Evolutionary conservation across 2,797 vertebrate genomes (phyloP).

Genomic region (Tenualosa ilisha): DNA sequence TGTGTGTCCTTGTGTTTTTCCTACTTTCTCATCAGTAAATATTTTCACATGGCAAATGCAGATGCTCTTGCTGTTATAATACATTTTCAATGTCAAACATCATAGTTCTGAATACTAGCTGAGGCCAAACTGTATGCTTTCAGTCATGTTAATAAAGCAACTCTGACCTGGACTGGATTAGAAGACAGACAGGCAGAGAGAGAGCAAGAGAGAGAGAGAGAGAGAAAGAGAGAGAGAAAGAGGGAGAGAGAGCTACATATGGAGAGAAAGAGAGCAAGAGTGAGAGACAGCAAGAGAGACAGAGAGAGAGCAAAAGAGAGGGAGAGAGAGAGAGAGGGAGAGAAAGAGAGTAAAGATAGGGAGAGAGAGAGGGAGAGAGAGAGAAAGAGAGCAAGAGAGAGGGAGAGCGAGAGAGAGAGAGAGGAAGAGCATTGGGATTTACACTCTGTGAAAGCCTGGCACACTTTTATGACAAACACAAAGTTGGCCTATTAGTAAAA

Average conservation of each 20-base stretch:
- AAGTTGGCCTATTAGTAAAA: conserved; percentile 48
- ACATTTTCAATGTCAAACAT: neutral
- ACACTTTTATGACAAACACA: conserved; percentile 19
- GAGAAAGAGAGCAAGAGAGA: neutral
- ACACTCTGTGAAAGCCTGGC: neutral
- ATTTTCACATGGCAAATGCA: neutral
- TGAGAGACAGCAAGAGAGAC: neutral
- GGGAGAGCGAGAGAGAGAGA: neutral
- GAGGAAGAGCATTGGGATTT: neutral
- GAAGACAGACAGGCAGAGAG: neutral
- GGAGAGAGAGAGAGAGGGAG: neutral
- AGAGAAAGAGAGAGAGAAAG: too few species aligned
- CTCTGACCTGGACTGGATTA: neutral
- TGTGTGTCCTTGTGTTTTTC: too few species aligned
- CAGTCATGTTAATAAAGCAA: conserved; percentile 5
- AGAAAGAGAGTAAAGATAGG: neutral
- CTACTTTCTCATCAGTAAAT: neutral
- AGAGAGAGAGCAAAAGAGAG: neutral
- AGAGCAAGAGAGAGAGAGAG: neutral
- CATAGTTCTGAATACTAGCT: neutral
- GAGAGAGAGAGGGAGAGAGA: neutral
- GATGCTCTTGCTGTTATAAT: neutral
- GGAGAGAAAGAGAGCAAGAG: too few species aligned
- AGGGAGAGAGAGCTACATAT: neutral
- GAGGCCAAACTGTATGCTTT: neutral